These are phyloP conservation scores for Lordiphosa mommai DNA, from an alignment of 1,140 invertebrate genomes.

Conservation along the genomic window DNA sequence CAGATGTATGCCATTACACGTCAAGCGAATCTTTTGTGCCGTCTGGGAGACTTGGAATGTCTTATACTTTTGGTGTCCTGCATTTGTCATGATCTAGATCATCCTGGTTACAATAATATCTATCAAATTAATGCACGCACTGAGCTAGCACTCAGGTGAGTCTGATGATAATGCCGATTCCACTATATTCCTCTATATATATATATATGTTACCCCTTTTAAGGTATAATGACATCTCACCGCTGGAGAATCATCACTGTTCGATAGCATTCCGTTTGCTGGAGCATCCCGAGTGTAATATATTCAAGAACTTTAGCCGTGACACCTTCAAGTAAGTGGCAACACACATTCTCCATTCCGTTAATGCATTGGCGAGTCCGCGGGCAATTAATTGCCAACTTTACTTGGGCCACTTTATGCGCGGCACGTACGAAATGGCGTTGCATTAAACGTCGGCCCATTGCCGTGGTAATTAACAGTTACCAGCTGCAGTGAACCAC, in stretches of 20 bases:
- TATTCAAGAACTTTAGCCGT: constrained; percentile 85
- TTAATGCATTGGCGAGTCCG: constrained; percentile 1
- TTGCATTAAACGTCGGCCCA: constrained; percentile 69
- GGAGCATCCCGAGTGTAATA: constrained; percentile 88
- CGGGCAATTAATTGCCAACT: constrained; percentile 82
- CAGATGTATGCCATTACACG: constrained; percentile 94
- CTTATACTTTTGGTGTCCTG: constrained; percentile 90
- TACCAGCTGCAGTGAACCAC: constrained; percentile 29
- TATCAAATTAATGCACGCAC: constrained; percentile 94
- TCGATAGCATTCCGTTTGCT: constrained; percentile 91
- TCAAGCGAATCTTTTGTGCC: constrained; percentile 85
- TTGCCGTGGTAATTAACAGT: constrained; percentile 70
- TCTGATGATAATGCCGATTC: neutral
- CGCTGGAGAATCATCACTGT: constrained; percentile 94
- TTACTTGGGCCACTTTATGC: constrained; percentile 62
- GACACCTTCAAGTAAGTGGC: constrained; percentile 83
- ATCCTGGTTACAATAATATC: constrained; percentile 94
- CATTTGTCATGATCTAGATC: constrained; percentile 94
- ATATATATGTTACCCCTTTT: neutral
- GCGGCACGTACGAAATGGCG: constrained; percentile 69
- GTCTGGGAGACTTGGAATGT: constrained; percentile 88
- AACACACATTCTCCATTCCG: neutral
- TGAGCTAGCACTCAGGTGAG: constrained; percentile 87
- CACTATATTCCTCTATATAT: neutral
- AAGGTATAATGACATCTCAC: constrained; percentile 92